Percentiles rank a stretch among this genome's conserved stretches.
Conservation (phyloP, 1,140 invertebrate species). For the Scaptomyza pallida region DNA sequence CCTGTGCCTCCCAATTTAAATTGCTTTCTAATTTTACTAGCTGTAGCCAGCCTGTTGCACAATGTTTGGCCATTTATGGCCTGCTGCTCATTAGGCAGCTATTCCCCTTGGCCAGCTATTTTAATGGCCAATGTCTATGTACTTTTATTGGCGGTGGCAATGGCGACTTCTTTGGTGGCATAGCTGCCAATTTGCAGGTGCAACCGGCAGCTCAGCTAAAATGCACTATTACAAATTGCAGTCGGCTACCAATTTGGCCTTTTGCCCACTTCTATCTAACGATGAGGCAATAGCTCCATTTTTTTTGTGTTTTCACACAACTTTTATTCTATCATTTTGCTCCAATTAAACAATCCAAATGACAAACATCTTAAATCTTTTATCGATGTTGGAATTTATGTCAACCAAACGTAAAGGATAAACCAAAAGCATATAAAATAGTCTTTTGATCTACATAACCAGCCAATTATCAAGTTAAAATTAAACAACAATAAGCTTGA, state of each 20-base stretch:
- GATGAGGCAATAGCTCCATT: constrained; percentile 20
- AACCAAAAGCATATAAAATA: no score
- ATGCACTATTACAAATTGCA: constrained; percentile 51
- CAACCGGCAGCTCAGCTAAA: constrained; percentile 27
- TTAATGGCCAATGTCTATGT: constrained; percentile 42
- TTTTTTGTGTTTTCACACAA: constrained; percentile 1
- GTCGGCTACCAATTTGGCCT: constrained; percentile 42
- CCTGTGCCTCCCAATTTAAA: constrained; percentile 52
- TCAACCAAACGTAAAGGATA: no score
- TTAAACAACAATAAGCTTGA: no score
- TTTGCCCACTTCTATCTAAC: constrained; percentile 34
- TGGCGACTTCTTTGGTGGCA: constrained; percentile 47
- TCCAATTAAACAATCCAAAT: constrained; percentile 7
- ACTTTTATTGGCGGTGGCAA: constrained; percentile 21
- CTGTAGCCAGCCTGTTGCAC: constrained; percentile 39
- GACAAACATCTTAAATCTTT: not conserved
- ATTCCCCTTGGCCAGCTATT: constrained; percentile 16
- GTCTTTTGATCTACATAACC: no score
- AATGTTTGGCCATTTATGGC: constrained; percentile 75
- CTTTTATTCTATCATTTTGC: not conserved
- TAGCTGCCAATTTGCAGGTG: constrained; percentile 47
- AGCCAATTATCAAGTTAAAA: no score
- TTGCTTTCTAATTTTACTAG: constrained; percentile 81
- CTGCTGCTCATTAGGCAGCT: constrained; percentile 63
- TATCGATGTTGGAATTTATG: not conserved